Conservation (phyloP, 2,797 vertebrate genomes). For the Halcyon leucocephala region DNA sequence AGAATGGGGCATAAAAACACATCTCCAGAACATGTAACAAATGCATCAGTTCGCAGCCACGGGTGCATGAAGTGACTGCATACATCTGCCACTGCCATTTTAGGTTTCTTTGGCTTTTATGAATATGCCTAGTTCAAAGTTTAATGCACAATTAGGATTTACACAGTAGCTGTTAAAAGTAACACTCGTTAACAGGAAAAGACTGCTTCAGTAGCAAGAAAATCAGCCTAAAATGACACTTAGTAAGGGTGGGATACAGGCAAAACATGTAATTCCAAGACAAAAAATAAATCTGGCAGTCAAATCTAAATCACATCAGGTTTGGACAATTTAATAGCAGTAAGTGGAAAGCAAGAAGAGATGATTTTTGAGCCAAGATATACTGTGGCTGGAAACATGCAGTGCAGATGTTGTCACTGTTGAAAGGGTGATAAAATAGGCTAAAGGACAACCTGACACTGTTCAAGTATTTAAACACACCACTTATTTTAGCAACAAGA, state of each 20-base stretch:
- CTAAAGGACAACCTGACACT: not conserved
- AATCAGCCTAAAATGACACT: not conserved
- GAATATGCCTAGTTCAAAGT: not conserved
- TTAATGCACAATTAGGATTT: not conserved
- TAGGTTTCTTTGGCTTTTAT: not conserved
- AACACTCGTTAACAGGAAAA: not conserved
- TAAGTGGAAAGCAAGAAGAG: slow-evolving; percentile 25
- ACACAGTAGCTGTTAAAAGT: slow-evolving; percentile 18
- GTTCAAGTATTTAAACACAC: not conserved
- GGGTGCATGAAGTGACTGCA: not conserved
- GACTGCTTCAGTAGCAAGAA: not conserved
- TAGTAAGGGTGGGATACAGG: not conserved
- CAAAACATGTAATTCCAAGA: not conserved
- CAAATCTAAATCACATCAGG: not conserved
- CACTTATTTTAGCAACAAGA: not conserved
- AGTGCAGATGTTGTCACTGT: not conserved
- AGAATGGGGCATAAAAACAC: not conserved
- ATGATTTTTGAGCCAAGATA: not conserved
- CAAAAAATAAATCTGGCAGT: slow-evolving; percentile 13
- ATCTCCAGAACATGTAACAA: not conserved
- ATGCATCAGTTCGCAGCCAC: not conserved
- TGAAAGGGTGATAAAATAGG: slow-evolving; percentile 15
- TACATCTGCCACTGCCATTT: not conserved
- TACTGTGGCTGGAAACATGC: not conserved
- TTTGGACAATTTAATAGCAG: not conserved